Evolutionary conservation across 2,888 invertebrate species (phyloP), one percentile per base, ranked within the genome.

Genomic region (Galeopsomyia nigrocyanea): DNA sequence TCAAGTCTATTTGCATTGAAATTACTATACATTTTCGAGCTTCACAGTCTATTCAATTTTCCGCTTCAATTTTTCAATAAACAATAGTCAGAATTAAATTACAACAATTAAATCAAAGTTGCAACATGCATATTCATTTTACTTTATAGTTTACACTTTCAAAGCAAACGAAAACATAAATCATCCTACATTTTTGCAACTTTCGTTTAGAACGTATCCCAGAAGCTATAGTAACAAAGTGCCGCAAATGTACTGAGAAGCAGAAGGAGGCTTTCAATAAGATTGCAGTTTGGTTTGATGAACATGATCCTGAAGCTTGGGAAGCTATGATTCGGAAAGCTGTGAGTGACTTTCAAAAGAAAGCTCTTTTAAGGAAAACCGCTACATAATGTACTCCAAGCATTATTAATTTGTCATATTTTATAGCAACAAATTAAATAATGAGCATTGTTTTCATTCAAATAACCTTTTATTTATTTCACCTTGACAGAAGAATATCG

Each of bases 191-290:
- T 10, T 39, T 39, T 7, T 57, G 16, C 1, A 39, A 57, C 22
- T 50, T 56, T 39, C 39, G 2, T 39, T 10, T 65, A 83, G 83
- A 73, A 0, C 61, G 60, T 19, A 73, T 82, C 5, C 78, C 81
- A 13, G 82, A 83, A 70, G 78, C 77, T 1, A 19, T 82, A 0
- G 79, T 78, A 13, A 83, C 82, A 13, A 78, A 76, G 17, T 83
- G 83, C 61, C 60, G 17, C 26, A 82, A 68, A 63, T 82, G 83
- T 68, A 82, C 82, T 0, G 77, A 78, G 0, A 81, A 75, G 46
- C 83, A 82, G 63, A 79, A 80, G 62, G 26, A 72, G 1, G 79
- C 71, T 39, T 78, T 81, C 31, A 77, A 76, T 0, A 69, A 71
- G 13, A 63, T 82, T 13, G 78, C 78, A 6, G 51, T 68, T 17